Conservation (phyloP, 2,888 invertebrate species). For the Hofmannophila pseudospretella region DNA sequence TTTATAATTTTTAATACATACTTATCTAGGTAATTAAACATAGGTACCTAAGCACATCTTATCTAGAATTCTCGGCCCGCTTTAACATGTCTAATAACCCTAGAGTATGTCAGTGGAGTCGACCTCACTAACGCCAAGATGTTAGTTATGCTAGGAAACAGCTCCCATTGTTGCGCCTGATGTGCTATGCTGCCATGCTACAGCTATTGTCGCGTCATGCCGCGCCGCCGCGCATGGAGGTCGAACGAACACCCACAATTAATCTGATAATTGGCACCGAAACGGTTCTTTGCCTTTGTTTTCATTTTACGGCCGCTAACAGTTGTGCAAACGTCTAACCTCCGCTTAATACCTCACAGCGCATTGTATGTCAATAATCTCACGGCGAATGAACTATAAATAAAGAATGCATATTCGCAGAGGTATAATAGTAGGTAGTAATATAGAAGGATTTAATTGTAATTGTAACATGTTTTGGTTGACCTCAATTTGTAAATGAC, state of each 20-base stretch:
- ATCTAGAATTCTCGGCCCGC: no score
- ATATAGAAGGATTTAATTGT: no score
- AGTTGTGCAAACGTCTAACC: slow-evolving; percentile 16
- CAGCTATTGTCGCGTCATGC: slow-evolving; percentile 50
- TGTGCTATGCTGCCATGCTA: slow-evolving; percentile 16
- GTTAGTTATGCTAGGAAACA: slow-evolving; percentile 35
- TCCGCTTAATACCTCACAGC: slow-evolving; percentile 4
- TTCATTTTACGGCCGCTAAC: slow-evolving; percentile 19
- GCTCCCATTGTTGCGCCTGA: slow-evolving; percentile 49
- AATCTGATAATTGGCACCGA: slow-evolving; percentile 46
- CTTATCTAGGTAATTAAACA: no score
- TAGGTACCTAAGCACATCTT: no score
- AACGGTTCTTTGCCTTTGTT: slow-evolving; percentile 44
- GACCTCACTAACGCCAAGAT: slow-evolving; percentile 23
- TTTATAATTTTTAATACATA: no score
- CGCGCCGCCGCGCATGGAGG: slow-evolving; percentile 44
- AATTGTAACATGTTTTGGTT: slow-evolving; percentile 14
- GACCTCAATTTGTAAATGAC: slow-evolving; percentile 38
- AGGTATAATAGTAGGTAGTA: no score
- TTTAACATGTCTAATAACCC: no score
- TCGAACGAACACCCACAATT: slow-evolving; percentile 52
- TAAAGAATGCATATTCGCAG: no score
- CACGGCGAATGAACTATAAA: not conserved
- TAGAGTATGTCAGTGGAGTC: no score
- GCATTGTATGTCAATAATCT: slow-evolving; percentile 13